Evolutionary conservation across 2,113 vertebrate genomes (phyloP).

Genomic region (Grantiella picta): DNA sequence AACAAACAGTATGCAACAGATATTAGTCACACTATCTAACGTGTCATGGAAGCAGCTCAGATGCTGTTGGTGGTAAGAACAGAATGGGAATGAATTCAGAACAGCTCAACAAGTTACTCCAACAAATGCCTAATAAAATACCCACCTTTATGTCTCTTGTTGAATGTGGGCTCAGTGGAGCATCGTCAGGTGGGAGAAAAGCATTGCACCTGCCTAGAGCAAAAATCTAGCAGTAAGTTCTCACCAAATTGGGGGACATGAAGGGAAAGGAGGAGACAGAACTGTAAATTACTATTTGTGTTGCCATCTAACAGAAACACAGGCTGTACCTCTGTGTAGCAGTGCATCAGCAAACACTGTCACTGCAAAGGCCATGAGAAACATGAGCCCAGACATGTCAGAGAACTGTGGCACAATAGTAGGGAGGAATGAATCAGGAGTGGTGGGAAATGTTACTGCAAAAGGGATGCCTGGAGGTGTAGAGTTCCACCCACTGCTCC

Average conservation of each 20-base stretch:
- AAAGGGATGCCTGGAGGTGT: neutral
- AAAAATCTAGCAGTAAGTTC: neutral
- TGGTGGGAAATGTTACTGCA: neutral
- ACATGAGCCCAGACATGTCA: rapidly evolving
- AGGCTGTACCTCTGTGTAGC: neutral
- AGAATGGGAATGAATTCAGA: neutral
- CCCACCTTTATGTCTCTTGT: neutral
- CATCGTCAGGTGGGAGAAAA: neutral
- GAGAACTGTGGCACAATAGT: neutral
- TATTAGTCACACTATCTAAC: constrained; percentile 49
- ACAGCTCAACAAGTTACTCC: neutral
- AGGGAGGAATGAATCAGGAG: neutral
- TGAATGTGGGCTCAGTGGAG: neutral
- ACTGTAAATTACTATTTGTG: neutral
- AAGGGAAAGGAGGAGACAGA: neutral
- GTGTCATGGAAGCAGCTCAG: neutral
- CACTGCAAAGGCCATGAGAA: neutral
- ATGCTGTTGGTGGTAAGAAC: constrained; percentile 11
- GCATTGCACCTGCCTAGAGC: neutral
- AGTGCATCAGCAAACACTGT: neutral
- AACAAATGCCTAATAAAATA: neutral
- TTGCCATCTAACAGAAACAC: neutral
- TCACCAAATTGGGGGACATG: neutral
- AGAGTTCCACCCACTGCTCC: neutral
- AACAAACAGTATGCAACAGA: constrained; percentile 59